phyloP scores from a whole-genome alignment of 2,888 invertebrate species.

The Tuberolachnus salignus region DNA sequence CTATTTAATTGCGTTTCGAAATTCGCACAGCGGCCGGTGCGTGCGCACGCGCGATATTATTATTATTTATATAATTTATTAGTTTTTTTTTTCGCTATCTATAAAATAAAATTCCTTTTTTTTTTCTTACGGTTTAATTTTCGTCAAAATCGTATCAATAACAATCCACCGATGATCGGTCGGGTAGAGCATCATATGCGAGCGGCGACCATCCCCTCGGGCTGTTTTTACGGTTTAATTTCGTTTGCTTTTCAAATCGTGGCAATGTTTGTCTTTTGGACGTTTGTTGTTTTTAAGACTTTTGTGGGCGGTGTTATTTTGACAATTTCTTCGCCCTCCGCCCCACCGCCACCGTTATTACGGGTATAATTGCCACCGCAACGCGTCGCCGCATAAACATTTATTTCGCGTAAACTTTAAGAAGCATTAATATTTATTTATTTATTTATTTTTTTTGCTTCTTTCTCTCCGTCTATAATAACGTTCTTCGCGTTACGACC shows the following conservation, averaged over 20 bases:
- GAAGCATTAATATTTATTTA: constrained; percentile 8
- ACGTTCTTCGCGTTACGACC: not conserved
- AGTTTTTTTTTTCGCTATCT: not conserved
- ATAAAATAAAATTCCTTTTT: not conserved
- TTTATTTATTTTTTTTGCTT: no score
- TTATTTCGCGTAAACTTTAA: not conserved
- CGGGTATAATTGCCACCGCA: no score
- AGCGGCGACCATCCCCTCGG: no score
- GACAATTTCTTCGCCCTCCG: no score
- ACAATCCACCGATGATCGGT: not conserved
- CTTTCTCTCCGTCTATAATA: no score
- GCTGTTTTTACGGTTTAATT: no score
- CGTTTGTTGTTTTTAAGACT: no score
- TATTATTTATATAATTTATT: not conserved
- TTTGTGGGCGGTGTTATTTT: no score
- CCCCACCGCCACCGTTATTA: no score
- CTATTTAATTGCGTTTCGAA: constrained; percentile 53
- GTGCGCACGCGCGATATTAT: not conserved
- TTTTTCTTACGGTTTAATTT: not conserved
- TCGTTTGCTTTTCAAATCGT: no score
- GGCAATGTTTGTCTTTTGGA: no score
- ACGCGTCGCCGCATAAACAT: not conserved
- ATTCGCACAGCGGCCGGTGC: constrained; percentile 10
- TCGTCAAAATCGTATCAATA: not conserved
- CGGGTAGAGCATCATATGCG: not conserved